Percentiles rank a stretch among this genome's conserved stretches.
phyloP scores from a whole-genome alignment of 2,797 vertebrate species.

The Pseudocheirus occidentalis region DNA sequence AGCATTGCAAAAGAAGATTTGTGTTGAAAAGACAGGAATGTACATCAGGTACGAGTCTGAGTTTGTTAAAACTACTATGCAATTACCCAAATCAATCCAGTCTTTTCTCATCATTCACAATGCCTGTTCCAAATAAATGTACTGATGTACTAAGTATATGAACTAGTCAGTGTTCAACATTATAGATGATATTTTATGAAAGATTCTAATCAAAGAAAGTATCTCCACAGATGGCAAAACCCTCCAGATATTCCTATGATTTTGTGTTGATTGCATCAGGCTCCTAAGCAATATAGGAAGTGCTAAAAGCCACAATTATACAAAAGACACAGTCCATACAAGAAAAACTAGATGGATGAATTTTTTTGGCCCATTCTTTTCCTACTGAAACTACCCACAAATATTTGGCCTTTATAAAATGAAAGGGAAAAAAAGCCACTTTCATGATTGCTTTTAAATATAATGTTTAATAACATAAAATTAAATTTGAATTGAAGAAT shows the following conservation, averaged over 20 bases:
- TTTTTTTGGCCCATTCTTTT: neutral
- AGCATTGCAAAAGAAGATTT: neutral
- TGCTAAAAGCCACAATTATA: neutral
- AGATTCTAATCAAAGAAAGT: neutral
- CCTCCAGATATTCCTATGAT: neutral
- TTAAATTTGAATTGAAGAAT: conserved; percentile 59
- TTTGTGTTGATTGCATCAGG: neutral
- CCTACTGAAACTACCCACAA: conserved; percentile 13
- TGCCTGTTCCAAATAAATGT: neutral
- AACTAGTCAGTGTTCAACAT: neutral
- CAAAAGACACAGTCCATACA: neutral
- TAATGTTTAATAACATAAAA: conserved; percentile 33
- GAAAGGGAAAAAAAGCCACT: neutral
- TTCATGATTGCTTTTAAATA: conserved; percentile 60
- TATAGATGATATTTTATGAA: neutral
- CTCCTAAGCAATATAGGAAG: neutral
- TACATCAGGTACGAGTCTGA: neutral
- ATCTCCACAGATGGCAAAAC: neutral
- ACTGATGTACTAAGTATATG: neutral
- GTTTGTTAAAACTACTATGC: neutral
- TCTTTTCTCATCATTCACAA: neutral
- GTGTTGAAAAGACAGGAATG: neutral
- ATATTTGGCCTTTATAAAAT: conserved; percentile 24
- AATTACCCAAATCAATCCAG: neutral
- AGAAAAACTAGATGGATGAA: neutral